Conservation (phyloP, 1,140 invertebrate genomes). For the Laupala kohalensis region DNA sequence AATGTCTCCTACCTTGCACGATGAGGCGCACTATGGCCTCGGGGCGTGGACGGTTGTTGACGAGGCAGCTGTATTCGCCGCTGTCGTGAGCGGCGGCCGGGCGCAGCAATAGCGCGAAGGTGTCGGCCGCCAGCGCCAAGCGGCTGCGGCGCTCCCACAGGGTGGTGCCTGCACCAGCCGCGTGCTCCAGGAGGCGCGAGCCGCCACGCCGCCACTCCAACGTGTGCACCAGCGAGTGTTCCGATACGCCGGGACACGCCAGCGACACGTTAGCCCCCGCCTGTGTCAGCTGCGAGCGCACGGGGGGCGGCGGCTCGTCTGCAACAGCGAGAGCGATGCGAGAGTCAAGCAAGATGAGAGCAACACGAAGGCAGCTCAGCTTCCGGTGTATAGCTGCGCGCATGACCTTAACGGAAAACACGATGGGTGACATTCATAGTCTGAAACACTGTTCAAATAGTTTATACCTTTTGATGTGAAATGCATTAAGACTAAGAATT, state of each 20-base stretch:
- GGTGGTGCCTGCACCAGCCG: constrained; percentile 35
- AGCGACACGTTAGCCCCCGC: constrained; percentile 50
- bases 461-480: too few relatives aligned
- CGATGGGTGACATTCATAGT: too few relatives aligned
- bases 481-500: too few relatives aligned
- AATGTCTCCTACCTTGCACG: constrained; percentile 45
- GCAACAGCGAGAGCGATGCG: too few relatives aligned
- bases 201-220: constrained; percentile 39
- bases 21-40: constrained; percentile 46
- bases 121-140: constrained; percentile 41
- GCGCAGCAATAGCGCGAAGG: constrained; percentile 46
- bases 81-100: constrained; percentile 45
- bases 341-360: too few relatives aligned
- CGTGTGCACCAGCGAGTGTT: constrained; percentile 44
- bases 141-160: constrained; percentile 36
- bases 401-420: too few relatives aligned
- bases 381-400: too few relatives aligned
- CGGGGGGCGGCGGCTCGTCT: constrained; percentile 38
- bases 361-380: too few relatives aligned
- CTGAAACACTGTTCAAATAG: too few relatives aligned
- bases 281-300: constrained; percentile 40
- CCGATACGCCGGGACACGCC: constrained; percentile 48
- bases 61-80: constrained; percentile 49
- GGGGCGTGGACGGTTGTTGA: constrained; percentile 48
- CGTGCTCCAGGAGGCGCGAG: constrained; percentile 34